Conservation (phyloP, 2,888 invertebrate genomes). For the Seira ritae region DNA sequence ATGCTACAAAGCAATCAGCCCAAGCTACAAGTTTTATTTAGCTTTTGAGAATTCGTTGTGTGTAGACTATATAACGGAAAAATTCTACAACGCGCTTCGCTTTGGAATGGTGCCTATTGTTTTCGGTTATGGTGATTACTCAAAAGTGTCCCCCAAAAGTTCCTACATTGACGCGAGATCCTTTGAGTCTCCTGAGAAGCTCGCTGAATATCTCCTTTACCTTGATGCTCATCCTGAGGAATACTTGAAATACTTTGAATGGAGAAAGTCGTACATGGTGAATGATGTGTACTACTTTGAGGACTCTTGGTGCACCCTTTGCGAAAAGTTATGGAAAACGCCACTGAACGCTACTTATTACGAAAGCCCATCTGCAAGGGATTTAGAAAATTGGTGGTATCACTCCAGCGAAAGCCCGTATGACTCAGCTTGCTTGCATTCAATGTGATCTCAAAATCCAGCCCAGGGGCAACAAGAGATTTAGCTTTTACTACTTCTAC, state of each 20-base stretch:
- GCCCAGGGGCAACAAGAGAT: neutral
- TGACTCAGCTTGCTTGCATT: slow-evolving; percentile 46
- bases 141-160: slow-evolving; percentile 73
- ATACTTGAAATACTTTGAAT: slow-evolving; percentile 68
- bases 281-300: slow-evolving; percentile 63
- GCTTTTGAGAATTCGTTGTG: slow-evolving; percentile 74
- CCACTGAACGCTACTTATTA: slow-evolving; percentile 39
- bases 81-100: slow-evolving; percentile 70
- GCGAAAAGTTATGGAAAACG: slow-evolving; percentile 66
- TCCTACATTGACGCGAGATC: slow-evolving; percentile 75
- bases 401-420: slow-evolving; percentile 47
- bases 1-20: slow-evolving; percentile 64
- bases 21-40: slow-evolving; percentile 74
- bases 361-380: slow-evolving; percentile 44
- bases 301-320: slow-evolving; percentile 67
- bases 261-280: slow-evolving; percentile 56
- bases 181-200: slow-evolving; percentile 73
- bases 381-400: slow-evolving; percentile 69
- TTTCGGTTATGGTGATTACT: slow-evolving; percentile 74
- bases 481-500: too few relatives aligned
- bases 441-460: slow-evolving; percentile 23
- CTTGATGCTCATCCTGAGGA: slow-evolving; percentile 69
- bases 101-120: slow-evolving; percentile 73
- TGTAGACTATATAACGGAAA: slow-evolving; percentile 74
- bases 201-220: slow-evolving; percentile 73